Percentiles rank a stretch among this genome's conserved stretches.
Evolutionary conservation across 2,888 invertebrate species (phyloP).

Genomic region (Vandiemenella viatica): DNA sequence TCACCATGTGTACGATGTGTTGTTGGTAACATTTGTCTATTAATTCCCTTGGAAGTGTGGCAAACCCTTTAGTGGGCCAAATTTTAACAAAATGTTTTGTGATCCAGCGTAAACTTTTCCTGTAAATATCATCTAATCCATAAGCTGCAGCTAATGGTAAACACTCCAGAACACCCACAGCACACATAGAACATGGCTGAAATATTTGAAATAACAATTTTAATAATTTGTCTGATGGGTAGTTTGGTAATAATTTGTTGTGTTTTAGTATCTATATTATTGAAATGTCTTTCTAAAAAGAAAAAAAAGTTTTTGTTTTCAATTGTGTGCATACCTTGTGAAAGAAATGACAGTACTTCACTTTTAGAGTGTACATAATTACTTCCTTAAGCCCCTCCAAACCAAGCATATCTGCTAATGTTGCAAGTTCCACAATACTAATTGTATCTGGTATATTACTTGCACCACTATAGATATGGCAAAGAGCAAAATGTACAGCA

Average conservation of each 20-base stretch:
- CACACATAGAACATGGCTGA: constrained; percentile 78
- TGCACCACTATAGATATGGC: constrained; percentile 88
- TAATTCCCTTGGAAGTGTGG: constrained; percentile 65
- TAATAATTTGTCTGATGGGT: too few relatives aligned
- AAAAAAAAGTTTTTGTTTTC: too few relatives aligned
- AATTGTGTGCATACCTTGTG: constrained; percentile 73
- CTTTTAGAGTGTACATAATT: constrained; percentile 71
- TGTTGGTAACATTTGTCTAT: constrained; percentile 72
- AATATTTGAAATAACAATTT: constrained; percentile 21
- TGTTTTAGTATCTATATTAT: too few relatives aligned
- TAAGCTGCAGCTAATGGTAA: constrained; percentile 72
- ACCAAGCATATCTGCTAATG: constrained; percentile 77
- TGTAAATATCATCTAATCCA: constrained; percentile 73
- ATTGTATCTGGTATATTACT: constrained; percentile 76
- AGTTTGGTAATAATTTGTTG: too few relatives aligned
- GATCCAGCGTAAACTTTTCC: constrained; percentile 76
- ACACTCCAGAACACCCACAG: constrained; percentile 73
- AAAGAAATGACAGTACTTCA: constrained; percentile 85
- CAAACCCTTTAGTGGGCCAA: constrained; percentile 84
- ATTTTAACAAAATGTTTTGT: constrained; percentile 72
- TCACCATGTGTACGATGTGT: constrained; percentile 59
- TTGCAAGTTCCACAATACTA: constrained; percentile 72
- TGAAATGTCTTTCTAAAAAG: too few relatives aligned
- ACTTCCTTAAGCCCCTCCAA: constrained; percentile 85
- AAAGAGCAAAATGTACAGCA: constrained; percentile 77